Evolutionary conservation across 2,797 vertebrate genomes (phyloP).

Genomic region (Karalla daura): DNA sequence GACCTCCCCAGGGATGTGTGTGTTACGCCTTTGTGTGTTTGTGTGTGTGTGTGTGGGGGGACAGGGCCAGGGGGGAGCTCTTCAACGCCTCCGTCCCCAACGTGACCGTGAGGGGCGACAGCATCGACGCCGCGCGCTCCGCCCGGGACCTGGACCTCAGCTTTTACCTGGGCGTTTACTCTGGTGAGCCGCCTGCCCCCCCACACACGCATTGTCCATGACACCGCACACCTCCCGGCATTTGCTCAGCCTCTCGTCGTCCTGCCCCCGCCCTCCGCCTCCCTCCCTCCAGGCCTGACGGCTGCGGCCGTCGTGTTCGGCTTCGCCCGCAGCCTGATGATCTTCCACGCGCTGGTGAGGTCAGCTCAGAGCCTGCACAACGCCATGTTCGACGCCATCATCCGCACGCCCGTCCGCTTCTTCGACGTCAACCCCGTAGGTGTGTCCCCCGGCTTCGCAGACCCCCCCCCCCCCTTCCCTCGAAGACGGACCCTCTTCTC

Average conservation of each 20-base stretch:
- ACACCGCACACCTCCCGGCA: no score
- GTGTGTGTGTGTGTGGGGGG: not conserved
- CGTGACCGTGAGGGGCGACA: no score
- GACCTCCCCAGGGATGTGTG: no score
- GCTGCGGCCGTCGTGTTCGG: constrained; percentile 86
- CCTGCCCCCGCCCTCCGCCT: not conserved
- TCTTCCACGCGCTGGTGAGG: constrained; percentile 87
- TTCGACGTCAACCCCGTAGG: constrained; percentile 83
- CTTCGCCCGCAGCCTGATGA: constrained; percentile 82
- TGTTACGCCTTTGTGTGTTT: not conserved
- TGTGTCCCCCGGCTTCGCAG: no score
- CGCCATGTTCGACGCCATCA: constrained; percentile 76
- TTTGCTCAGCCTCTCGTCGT: not conserved
- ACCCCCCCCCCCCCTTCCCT: no score
- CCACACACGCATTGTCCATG: no score
- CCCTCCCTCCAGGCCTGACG: constrained; percentile 92
- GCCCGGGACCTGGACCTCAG: not conserved
- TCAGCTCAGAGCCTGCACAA: constrained; percentile 87
- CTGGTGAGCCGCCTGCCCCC: constrained; percentile 27
- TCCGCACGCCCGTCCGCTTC: constrained; percentile 75
- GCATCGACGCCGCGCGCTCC: constrained; percentile 2
- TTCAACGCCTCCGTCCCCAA: constrained; percentile 7
- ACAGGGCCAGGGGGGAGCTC: constrained; percentile 39
- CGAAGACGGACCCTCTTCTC: no score
- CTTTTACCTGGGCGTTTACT: constrained; percentile 60